Evolutionary conservation across 2,797 vertebrate species (phyloP), one percentile per base, ranked within the genome.

Genomic region (Sebastes alutus): DNA sequence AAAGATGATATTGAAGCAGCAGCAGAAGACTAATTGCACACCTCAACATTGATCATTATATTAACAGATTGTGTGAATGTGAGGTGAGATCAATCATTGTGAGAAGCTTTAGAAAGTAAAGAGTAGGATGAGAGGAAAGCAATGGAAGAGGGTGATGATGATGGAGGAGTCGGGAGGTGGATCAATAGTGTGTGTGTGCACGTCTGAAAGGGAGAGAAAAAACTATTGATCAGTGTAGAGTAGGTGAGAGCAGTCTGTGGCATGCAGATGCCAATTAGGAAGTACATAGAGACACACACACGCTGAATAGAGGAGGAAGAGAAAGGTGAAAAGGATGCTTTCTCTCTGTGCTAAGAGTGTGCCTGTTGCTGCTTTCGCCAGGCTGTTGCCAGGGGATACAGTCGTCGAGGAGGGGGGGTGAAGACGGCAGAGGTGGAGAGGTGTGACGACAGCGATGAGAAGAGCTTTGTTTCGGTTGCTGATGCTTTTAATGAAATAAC

Each of bases 371-470:
- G 84, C 85, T 77, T 76, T 88, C 9, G 68, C 76, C 82, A 87
- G 83, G 76, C 82, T 85, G 93, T 94, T 94, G 93, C 93, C 91
- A 95, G 71, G 93, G 90, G 93, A 88, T 85, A 93, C 92, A 27
- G 90, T 85, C 55, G 46, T 68, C 56, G 27, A 38, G 12, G 72
- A 64, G 49, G 59, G 13, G 6, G 68, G 73, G 25, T 22, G 65
- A 73, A 70, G 55, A 66, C 22, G 0, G 69, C 68, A 71, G 72
- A 72, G 80, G 59, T 38, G 77, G 75, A 85, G 87, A 81, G 64
- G 81, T 77, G 71, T 90, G 91, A 89, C 75, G 67, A 78, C 80
- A 88, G 80, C 54, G 23, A 27, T n/a, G 74, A 77, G 75, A 68
- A 72, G 46, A 78, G 52, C 63, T 81, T 72, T 5, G 64, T 72